Evolutionary conservation across 1,140 invertebrate genomes (phyloP).

Genomic region (Drosophila orosa): DNA sequence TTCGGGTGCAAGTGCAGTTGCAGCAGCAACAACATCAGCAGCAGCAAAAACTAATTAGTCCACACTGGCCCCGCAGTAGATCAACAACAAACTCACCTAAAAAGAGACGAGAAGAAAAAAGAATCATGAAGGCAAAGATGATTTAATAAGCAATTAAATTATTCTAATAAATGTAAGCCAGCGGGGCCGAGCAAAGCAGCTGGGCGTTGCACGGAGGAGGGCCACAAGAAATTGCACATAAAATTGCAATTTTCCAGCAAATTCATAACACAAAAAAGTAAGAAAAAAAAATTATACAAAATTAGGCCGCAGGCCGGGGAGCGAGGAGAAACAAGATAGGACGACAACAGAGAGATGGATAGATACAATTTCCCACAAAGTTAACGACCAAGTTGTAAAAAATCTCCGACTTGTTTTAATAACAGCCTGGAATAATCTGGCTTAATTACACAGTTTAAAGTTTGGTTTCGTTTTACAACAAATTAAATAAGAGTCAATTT

Average conservation of each 20-base stretch:
- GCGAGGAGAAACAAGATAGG: conserved; percentile 6
- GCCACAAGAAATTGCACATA: conserved; percentile 73
- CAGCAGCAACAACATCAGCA: conserved; percentile 8
- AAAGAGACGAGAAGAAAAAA: conserved; percentile 46
- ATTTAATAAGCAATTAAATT: conserved; percentile 83
- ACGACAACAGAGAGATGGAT: conserved; percentile 2
- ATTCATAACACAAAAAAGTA: conserved; percentile 59
- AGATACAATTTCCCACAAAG: conserved; percentile 14
- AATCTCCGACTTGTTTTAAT: conserved; percentile 16
- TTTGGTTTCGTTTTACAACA: conserved; percentile 2
- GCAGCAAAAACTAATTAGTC: conserved; percentile 51
- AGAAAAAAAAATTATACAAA: conserved; percentile 67
- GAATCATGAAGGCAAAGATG: conserved; percentile 55
- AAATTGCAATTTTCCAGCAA: conserved; percentile 82
- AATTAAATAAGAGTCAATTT: neutral
- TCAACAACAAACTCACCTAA: conserved; percentile 65
- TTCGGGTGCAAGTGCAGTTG: conserved; percentile 10
- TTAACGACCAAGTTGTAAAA: conserved; percentile 12
- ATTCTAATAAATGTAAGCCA: conserved; percentile 72
- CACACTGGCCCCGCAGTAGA: conserved; percentile 39
- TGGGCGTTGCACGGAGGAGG: conserved; percentile 27
- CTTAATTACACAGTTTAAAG: conserved; percentile 19
- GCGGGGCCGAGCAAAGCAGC: conserved; percentile 31
- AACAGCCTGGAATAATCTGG: neutral
- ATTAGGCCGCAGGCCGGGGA: conserved; percentile 63